A percentile compares a stretch with the other conserved stretches of the same genome.
Conservation (phyloP, 2,888 invertebrate species). For the Pyrrhia umbra region DNA sequence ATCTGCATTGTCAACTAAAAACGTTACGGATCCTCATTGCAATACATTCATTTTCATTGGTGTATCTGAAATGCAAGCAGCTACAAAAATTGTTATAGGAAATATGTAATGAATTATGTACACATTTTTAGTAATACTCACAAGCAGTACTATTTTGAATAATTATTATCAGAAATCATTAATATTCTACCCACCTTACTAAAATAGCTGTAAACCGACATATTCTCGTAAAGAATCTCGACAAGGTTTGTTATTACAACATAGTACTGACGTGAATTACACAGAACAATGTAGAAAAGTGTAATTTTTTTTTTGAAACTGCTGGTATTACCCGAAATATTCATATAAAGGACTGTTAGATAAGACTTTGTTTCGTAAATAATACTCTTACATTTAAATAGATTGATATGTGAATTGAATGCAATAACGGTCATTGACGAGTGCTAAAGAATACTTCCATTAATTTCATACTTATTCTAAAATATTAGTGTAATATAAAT, state of each 20-base stretch:
- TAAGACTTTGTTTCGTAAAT: conserved; percentile 56
- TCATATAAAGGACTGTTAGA: conserved; percentile 58
- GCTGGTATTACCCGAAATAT: conserved; percentile 33
- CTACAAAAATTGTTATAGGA: conserved; percentile 13
- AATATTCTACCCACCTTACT: conserved; percentile 12
- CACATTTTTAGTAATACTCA: conserved; percentile 21
- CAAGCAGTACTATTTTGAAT: conserved; percentile 49
- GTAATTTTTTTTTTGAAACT: conserved; percentile 48
- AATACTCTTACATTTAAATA: conserved; percentile 55
- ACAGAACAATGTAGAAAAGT: conserved; percentile 35
- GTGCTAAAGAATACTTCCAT: conserved; percentile 63
- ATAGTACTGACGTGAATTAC: conserved; percentile 46
- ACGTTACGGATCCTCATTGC: too few species aligned
- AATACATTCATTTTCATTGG: conserved; percentile 13
- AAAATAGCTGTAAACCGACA: conserved; percentile 1
- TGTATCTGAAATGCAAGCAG: conserved; percentile 33
- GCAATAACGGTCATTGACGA: conserved; percentile 59
- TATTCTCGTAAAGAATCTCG: conserved; percentile 18
- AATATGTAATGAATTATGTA: conserved; percentile 10
- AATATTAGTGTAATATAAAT: conserved; percentile 49
- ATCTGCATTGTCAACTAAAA: too few species aligned
- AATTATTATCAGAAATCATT: neutral
- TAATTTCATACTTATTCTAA: conserved; percentile 60
- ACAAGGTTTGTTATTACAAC: conserved; percentile 20
- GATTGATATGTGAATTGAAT: conserved; percentile 47